Conservation (phyloP, 2,797 vertebrate species). For the Argya squamiceps region DNA sequence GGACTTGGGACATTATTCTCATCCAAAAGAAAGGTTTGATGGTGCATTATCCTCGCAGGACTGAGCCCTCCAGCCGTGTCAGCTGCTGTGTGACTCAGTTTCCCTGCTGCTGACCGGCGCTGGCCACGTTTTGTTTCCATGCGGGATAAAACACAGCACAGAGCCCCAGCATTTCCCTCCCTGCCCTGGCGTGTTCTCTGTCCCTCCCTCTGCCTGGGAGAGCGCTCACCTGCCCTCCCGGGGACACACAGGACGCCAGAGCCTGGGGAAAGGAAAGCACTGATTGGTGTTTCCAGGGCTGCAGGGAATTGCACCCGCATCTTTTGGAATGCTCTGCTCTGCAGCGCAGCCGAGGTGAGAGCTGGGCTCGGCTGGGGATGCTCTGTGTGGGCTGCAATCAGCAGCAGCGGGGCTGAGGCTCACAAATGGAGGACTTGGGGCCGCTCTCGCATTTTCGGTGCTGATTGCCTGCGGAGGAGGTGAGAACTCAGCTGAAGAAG, state of each 20-base stretch:
- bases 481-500: constrained; percentile 28
- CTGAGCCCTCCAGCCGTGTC: neutral
- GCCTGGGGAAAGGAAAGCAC: neutral
- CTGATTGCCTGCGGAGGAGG: constrained; percentile 59
- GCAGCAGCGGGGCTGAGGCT: neutral
- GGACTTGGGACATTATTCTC: neutral
- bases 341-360: neutral
- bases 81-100: neutral
- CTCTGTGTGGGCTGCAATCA: neutral
- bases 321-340: neutral
- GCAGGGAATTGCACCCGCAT: neutral
- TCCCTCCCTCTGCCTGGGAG: neutral
- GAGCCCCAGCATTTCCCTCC: neutral
- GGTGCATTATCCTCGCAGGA: neutral
- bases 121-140: fast-evolving
- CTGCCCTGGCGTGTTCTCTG: neutral
- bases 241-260: neutral
- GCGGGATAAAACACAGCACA: neutral
- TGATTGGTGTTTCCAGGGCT: neutral
- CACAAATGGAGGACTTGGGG: neutral
- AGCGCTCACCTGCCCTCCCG: neutral
- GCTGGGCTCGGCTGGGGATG: neutral
- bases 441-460: neutral
- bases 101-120: neutral
- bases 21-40: neutral